Conservation (phyloP, 1,140 invertebrate species). For the Zaprionus ornatus region DNA sequence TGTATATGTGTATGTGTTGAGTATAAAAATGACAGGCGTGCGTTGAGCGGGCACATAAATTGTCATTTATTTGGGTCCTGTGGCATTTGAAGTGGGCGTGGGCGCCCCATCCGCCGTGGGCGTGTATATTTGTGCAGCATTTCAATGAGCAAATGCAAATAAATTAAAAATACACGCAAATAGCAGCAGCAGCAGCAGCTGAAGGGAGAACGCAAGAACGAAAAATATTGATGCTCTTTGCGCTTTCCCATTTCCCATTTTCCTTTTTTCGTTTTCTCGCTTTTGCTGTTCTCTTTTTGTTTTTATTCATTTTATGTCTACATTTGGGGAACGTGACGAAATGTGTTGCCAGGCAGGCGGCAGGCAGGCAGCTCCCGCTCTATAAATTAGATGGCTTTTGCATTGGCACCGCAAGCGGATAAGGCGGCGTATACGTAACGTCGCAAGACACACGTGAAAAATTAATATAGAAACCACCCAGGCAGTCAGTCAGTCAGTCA, state of each 20-base stretch:
- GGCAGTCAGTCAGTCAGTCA: conserved; percentile 48
- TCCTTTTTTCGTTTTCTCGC: background rate
- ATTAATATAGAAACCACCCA: conserved; percentile 40
- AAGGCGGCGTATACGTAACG: conserved; percentile 46
- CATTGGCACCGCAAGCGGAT: conserved; percentile 26
- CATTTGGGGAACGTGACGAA: conserved; percentile 66
- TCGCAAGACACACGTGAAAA: conserved; percentile 30
- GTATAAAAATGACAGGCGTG: conserved; percentile 48
- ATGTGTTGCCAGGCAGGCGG: conserved; percentile 48
- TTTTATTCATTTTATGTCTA: conserved; percentile 49
- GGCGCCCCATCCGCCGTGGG: conserved; percentile 3
- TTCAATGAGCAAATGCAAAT: conserved; percentile 82
- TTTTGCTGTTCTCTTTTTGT: conserved; percentile 8
- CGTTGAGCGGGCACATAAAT: conserved; percentile 56
- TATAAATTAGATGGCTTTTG: conserved; percentile 78
- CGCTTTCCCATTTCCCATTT: conserved; percentile 3
- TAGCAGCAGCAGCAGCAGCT: conserved; percentile 27
- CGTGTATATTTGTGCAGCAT: conserved; percentile 71
- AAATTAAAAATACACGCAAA: conserved; percentile 76
- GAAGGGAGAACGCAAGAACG: conserved; percentile 18
- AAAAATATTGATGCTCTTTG: conserved; percentile 76
- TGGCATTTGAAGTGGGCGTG: conserved; percentile 57
- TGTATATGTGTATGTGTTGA: conserved; percentile 31
- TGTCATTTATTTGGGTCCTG: conserved; percentile 73
- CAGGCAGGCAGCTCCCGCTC: conserved; percentile 47